Evolutionary conservation across 1,140 invertebrate genomes (phyloP), one percentile per base, ranked within the genome.

Genomic region (Pseudomyrmex cubaensis): DNA sequence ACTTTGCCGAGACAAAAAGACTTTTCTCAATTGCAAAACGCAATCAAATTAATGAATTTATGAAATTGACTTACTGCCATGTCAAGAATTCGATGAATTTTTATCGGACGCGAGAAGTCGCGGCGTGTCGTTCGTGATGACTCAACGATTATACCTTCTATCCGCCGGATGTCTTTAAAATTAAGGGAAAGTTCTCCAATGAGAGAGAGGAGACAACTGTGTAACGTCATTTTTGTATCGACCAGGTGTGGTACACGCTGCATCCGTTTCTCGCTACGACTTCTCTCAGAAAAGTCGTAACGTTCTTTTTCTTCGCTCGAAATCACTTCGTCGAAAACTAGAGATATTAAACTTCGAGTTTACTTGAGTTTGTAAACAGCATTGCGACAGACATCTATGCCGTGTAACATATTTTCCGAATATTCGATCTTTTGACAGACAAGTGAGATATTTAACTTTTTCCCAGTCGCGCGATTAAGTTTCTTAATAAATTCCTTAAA

Each of bases 181-280:
- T 67, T 67, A 77, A 77, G 50, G 25, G 63, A 77, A 77, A 77
- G 75, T 77, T 67, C 5, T 35, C 0, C 15, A 17, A 22, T 12
- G 63, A 69, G 63, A 69, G 35, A 73, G n/a, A 25, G 46, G 63
- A 50, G 73, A 75, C 57, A 75, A 75, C 62, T 25, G 73, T 57
- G 15, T 75, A 62, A 75, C 25, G 46, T 75, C 63, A 69, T 25
- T 25, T 77, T 67, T 77, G 35, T 77, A 35, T 13, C 10, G 15
- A 1, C 20, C 15, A 15, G 67, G 46, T 5, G 35, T 5, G 20
- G n/a, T 35, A 35, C 15, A 0, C 22, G 22, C 2, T 13, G 62
- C n/a, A 77, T 66, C 61, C n/a, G 35, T 5, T 56, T 54, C 50
- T 35, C 22, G 46, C 1, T 74, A 50, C n/a, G 17, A 10, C 10